Conservation (phyloP, 2,797 vertebrate genomes). For the Microtus obscurus region DNA sequence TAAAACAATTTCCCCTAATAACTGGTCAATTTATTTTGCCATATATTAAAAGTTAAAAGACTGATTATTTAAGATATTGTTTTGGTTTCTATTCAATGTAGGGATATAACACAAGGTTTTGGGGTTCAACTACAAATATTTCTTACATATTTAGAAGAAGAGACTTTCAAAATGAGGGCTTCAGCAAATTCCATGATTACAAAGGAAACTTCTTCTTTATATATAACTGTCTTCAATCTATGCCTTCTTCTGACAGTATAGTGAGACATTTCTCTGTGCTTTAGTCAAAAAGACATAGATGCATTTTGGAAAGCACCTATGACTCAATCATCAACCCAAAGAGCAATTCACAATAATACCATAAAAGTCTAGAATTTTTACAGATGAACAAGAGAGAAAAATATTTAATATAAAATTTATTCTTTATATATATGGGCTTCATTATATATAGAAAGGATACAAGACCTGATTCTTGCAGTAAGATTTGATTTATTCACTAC, state of each 20-base stretch:
- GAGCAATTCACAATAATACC: neutral
- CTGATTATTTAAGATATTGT: neutral
- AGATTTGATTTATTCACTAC: neutral
- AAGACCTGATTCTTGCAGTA: neutral
- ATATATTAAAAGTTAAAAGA: neutral
- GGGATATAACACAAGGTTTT: neutral
- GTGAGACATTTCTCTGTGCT: neutral
- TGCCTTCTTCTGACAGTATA: neutral
- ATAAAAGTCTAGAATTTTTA: neutral
- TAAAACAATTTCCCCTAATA: neutral
- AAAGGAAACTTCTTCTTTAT: accelerated
- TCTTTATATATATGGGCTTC: neutral
- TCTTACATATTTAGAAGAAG: neutral
- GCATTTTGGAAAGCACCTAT: neutral
- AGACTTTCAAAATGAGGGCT: neutral
- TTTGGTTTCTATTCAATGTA: neutral
- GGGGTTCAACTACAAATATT: neutral
- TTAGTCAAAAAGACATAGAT: neutral
- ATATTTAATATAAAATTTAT: neutral
- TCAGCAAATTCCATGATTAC: neutral
- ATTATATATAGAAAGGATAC: neutral
- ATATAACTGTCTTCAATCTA: neutral
- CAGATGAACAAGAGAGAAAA: neutral
- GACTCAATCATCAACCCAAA: neutral
- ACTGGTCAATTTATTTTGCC: neutral